Evolutionary conservation across 2,888 invertebrate species (phyloP).

Genomic region (Neocrepidodera transversa): DNA sequence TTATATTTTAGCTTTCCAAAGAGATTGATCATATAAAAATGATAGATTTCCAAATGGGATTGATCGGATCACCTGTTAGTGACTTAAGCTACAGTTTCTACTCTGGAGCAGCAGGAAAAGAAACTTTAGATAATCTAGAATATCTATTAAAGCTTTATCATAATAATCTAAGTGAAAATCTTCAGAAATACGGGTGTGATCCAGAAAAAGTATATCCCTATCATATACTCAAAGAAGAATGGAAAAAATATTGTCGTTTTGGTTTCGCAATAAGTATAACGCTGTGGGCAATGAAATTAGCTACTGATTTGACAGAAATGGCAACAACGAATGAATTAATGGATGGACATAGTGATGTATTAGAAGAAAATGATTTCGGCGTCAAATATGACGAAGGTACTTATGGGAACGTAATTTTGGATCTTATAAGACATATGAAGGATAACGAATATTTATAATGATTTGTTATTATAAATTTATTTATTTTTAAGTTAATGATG

Average conservation of each 20-base stretch:
- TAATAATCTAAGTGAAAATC: slow-evolving; percentile 39
- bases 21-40: slow-evolving; percentile 34
- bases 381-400: slow-evolving; percentile 2
- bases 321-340: not conserved
- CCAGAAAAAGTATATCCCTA: slow-evolving; percentile 40
- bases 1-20: slow-evolving; percentile 28
- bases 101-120: slow-evolving; percentile 43
- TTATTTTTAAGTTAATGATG: too few relatives aligned
- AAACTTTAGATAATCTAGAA: slow-evolving; percentile 45
- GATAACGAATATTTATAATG: slow-evolving; percentile 19
- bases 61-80: slow-evolving; percentile 39
- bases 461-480: too few relatives aligned
- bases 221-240: slow-evolving; percentile 26
- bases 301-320: slow-evolving; percentile 8
- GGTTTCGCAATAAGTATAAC: slow-evolving; percentile 28
- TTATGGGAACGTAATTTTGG: slow-evolving; percentile 7
- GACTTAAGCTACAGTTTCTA: slow-evolving; percentile 51
- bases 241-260: slow-evolving; percentile 26
- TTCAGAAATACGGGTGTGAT: slow-evolving; percentile 43
- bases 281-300: slow-evolving; percentile 3
- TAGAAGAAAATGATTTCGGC: slow-evolving; percentile 3
- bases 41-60: slow-evolving; percentile 39
- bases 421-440: slow-evolving; percentile 19
- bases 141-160: slow-evolving; percentile 47
- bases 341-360: not conserved